phyloP scores from a whole-genome alignment of 2,888 invertebrate species.

The Pollenia angustigena region DNA sequence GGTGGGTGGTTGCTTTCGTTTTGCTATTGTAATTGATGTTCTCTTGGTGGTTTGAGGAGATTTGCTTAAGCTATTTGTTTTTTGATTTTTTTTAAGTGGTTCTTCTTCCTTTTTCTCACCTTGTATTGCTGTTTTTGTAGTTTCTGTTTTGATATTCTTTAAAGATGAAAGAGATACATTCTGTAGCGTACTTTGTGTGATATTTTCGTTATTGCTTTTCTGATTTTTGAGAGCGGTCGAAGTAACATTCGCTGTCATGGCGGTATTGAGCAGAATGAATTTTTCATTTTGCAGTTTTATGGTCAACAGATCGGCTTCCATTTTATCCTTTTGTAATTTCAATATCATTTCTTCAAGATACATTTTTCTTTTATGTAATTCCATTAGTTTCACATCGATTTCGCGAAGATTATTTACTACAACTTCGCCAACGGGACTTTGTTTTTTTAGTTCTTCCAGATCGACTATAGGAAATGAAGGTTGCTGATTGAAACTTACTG shows the following conservation, averaged over 20 bases:
- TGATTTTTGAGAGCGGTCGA: constrained; percentile 45
- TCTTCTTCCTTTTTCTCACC: not conserved
- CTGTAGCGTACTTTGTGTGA: not conserved
- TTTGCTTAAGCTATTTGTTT: not conserved
- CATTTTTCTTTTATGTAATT: constrained; percentile 81
- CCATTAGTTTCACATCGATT: constrained; percentile 81
- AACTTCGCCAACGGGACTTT: constrained; percentile 77
- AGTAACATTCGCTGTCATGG: constrained; percentile 76
- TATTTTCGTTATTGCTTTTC: constrained; percentile 4
- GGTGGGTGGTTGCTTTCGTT: constrained; percentile 10
- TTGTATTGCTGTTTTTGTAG: constrained; percentile 1
- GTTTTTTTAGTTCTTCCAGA: constrained; percentile 74
- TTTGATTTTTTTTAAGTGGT: not conserved
- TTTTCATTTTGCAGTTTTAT: constrained; percentile 82
- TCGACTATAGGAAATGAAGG: constrained; percentile 73
- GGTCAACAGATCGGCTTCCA: constrained; percentile 80
- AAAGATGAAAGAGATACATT: not conserved
- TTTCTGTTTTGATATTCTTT: constrained; percentile 60
- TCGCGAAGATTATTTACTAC: constrained; percentile 80
- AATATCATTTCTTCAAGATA: constrained; percentile 83
- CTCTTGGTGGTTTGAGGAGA: not conserved
- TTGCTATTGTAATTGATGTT: not conserved
- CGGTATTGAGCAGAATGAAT: constrained; percentile 80
- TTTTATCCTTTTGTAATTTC: constrained; percentile 82
- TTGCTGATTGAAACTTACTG: constrained; percentile 32